Percentiles rank a stretch among this genome's conserved stretches.
Evolutionary conservation across 1,140 invertebrate species (phyloP).

Genomic region (Drosophila cardini): DNA sequence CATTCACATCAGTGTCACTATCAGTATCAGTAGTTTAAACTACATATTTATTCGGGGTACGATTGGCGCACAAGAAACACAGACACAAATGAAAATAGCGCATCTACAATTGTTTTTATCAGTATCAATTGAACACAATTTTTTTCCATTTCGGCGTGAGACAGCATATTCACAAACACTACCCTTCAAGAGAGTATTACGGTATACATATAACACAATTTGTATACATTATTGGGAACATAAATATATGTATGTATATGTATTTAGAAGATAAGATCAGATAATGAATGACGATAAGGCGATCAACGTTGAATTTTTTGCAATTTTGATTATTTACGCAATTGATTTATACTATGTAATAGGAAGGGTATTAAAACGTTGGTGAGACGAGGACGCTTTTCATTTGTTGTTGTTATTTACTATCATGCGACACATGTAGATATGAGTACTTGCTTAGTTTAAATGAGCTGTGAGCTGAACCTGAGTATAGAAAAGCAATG

Average conservation of each 20-base stretch:
- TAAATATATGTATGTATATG: no score
- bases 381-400: no score
- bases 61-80: conserved; percentile 19
- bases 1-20: conserved; percentile 10
- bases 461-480: conserved; percentile 1
- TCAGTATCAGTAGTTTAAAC: not conserved
- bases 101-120: conserved; percentile 45
- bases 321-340: no score
- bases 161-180: conserved; percentile 10
- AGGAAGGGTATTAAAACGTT: no score
- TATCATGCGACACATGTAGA: conserved; percentile 24
- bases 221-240: no score
- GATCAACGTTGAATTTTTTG: no score
- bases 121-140: conserved; percentile 53
- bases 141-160: conserved; percentile 22
- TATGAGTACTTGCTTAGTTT: conserved; percentile 3
- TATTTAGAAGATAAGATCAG: no score
- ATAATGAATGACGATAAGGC: no score
- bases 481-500: conserved; percentile 36
- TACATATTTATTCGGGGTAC: conserved; percentile 46
- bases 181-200: no score
- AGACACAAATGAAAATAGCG: conserved; percentile 26
- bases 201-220: no score
- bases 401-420: conserved; percentile 8
- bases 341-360: no score